These are phyloP conservation scores for Cyprinodon diabolis DNA, from an alignment of 2,797 vertebrate genomes.

Conservation along the genomic window DNA sequence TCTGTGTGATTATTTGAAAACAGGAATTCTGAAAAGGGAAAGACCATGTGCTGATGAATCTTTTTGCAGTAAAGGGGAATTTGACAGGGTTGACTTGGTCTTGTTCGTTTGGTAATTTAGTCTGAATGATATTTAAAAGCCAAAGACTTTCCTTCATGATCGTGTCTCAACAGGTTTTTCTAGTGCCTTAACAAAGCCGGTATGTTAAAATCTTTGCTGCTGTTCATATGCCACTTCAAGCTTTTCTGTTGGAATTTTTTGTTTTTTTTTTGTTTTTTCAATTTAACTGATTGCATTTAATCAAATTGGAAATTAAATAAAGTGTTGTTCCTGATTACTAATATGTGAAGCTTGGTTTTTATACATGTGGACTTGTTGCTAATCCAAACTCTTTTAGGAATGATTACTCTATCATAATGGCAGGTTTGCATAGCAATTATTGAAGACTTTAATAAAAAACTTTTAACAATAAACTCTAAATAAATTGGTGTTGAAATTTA, in stretches of 20 bases:
- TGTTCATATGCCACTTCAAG: slow-evolving; percentile 27
- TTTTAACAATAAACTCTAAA: no score
- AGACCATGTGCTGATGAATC: slow-evolving; percentile 22
- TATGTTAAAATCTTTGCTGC: slow-evolving; percentile 16
- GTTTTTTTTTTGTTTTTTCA: slow-evolving; percentile 2
- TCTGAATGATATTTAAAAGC: slow-evolving; percentile 49
- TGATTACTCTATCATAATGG: not conserved
- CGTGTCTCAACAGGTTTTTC: slow-evolving; percentile 50
- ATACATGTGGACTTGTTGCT: not conserved
- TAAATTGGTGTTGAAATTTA: no score
- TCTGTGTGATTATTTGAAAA: slow-evolving; percentile 18
- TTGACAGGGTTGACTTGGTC: slow-evolving; percentile 25
- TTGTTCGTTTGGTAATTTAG: slow-evolving; percentile 20
- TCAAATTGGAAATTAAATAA: slow-evolving; percentile 60
- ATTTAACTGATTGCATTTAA: slow-evolving; percentile 58
- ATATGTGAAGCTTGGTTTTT: slow-evolving; percentile 6
- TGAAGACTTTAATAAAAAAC: not conserved
- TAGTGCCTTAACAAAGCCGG: slow-evolving; percentile 60
- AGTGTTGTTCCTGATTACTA: slow-evolving; percentile 38
- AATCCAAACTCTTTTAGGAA: not conserved
- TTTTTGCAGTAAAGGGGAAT: slow-evolving; percentile 61
- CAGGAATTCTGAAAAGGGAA: slow-evolving; percentile 62
- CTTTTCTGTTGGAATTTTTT: not conserved
- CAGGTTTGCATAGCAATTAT: not conserved
- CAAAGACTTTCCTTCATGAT: slow-evolving; percentile 50